These are phyloP conservation scores for Philypnodon macrostomus DNA, from an alignment of 2,797 vertebrate species.

Conservation along the genomic window DNA sequence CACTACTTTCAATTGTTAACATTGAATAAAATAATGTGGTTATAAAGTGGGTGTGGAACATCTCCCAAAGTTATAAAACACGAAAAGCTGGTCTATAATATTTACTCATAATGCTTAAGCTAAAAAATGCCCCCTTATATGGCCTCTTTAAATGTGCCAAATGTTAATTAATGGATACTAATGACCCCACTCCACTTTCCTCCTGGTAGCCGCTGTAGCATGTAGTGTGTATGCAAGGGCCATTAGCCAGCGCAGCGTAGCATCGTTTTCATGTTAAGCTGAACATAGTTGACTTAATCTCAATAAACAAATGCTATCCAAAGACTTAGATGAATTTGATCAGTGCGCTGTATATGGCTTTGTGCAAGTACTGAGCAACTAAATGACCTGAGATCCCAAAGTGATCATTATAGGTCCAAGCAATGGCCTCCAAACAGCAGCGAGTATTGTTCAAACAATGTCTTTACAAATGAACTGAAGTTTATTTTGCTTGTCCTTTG, in stretches of 20 bases:
- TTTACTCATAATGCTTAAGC: too few relatives aligned
- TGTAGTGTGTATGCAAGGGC: conserved; percentile 37
- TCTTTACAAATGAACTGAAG: conserved; percentile 19
- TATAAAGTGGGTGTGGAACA: too few relatives aligned
- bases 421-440: too few relatives aligned
- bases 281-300: conserved; percentile 49
- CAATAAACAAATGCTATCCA: conserved; percentile 55
- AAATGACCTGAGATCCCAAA: conserved; percentile 1
- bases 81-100: too few relatives aligned
- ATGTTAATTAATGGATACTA: conserved; percentile 58
- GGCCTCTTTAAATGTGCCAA: conserved; percentile 51
- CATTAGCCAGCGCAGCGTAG: conserved; percentile 49
- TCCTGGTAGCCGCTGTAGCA: conserved; percentile 32
- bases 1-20: too few relatives aligned
- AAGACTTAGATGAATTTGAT: conserved; percentile 51
- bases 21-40: too few relatives aligned
- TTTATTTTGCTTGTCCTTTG: conserved; percentile 32
- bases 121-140: too few relatives aligned
- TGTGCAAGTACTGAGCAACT: conserved; percentile 17
- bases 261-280: conserved; percentile 45
- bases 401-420: too few relatives aligned
- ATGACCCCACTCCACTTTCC: conserved; percentile 47
- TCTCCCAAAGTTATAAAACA: too few relatives aligned
- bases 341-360: conserved; percentile 47
- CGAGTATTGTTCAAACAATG: too few relatives aligned